phyloP scores from a whole-genome alignment of 37 sponge, comb jelly and placozoan genomes.

The Chondrilla cf. caribensis region DNA sequence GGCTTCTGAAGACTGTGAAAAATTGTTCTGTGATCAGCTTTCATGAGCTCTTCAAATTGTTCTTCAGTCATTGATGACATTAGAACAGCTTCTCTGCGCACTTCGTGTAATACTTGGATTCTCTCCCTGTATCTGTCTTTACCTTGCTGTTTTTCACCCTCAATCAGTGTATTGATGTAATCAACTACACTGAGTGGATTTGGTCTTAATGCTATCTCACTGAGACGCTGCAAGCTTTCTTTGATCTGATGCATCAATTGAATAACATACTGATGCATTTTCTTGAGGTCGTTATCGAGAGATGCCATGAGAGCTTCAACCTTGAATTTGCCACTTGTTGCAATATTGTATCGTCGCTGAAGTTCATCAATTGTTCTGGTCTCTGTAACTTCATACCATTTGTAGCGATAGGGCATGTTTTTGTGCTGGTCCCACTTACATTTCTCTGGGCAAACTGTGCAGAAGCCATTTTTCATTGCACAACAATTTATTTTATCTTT shows the following conservation, averaged over 20 bases:
- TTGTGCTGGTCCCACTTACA: conserved; percentile 1
- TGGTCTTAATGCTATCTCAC: too few species aligned
- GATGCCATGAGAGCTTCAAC: not conserved
- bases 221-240: not conserved
- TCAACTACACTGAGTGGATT: not conserved
- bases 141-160: not conserved
- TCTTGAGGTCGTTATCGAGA: not conserved
- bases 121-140: not conserved
- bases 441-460: conserved; percentile 4
- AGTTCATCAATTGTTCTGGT: not conserved
- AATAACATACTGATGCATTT: not conserved
- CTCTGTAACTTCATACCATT: not conserved
- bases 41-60: too few species aligned
- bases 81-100: not conserved
- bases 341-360: not conserved
- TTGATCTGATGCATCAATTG: too few species aligned
- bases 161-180: conserved; percentile 13
- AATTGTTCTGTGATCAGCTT: too few species aligned
- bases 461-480: conserved; percentile 11
- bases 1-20: too few species aligned
- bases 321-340: not conserved
- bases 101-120: not conserved
- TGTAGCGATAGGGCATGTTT: not conserved
- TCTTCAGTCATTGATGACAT: not conserved
- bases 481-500: conserved; percentile 7